A percentile compares a stretch with the other conserved stretches of the same genome.
Evolutionary conservation across 2,888 invertebrate species (phyloP).

Genomic region (Hypsopygia costalis): DNA sequence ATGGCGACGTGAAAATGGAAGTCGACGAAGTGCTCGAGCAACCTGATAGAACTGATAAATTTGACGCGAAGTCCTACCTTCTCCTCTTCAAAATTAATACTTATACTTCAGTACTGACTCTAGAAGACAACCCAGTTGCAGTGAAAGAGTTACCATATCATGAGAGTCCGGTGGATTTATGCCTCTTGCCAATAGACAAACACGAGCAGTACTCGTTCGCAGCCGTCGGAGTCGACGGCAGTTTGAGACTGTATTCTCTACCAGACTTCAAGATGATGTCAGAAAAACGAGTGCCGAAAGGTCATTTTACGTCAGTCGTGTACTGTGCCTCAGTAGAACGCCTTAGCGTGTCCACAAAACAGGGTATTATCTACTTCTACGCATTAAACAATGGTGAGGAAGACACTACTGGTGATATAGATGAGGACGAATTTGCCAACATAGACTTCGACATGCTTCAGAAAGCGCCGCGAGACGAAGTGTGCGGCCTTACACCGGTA

Average conservation of each 20-base stretch:
- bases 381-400: slow-evolving; percentile 86
- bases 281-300: slow-evolving; percentile 83
- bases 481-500: slow-evolving; percentile 42
- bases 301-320: slow-evolving; percentile 89
- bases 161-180: slow-evolving; percentile 86
- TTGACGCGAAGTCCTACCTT: slow-evolving; percentile 57
- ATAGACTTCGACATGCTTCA: slow-evolving; percentile 70
- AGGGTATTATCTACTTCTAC: slow-evolving; percentile 91
- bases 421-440: slow-evolving; percentile 83
- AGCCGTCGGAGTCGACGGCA: slow-evolving; percentile 87
- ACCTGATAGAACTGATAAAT: slow-evolving; percentile 38
- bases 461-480: slow-evolving; percentile 56
- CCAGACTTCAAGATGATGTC: slow-evolving; percentile 85
- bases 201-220: slow-evolving; percentile 83
- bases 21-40: slow-evolving; percentile 54
- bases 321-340: slow-evolving; percentile 94
- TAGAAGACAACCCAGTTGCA: slow-evolving; percentile 81
- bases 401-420: slow-evolving; percentile 86
- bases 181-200: slow-evolving; percentile 81
- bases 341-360: slow-evolving; percentile 90
- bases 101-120: slow-evolving; percentile 56
- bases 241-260: slow-evolving; percentile 86
- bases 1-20: slow-evolving; percentile 69
- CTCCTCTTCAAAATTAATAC: slow-evolving; percentile 61
- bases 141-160: slow-evolving; percentile 81